These are phyloP conservation scores for Drymodes brunneopygia DNA, from an alignment of 2,113 vertebrate species.

Conservation along the genomic window DNA sequence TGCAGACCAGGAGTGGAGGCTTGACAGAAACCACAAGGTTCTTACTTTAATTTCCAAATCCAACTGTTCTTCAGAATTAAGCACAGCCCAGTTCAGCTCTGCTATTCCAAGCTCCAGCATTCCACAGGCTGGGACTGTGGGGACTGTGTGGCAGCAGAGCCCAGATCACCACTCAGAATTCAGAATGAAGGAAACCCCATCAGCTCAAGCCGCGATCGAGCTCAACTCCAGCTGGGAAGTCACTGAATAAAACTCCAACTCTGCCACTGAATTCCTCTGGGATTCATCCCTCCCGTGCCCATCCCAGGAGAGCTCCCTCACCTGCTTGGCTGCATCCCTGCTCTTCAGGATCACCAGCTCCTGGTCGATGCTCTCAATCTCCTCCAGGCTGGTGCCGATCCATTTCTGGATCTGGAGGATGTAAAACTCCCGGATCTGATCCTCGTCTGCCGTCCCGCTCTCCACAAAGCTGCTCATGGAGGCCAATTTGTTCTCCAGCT, in stretches of 20 bases:
- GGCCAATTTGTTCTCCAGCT: slow-evolving; percentile 81
- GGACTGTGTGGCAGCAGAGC: rapidly evolving
- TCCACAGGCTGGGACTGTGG: neutral
- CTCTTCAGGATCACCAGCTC: slow-evolving; percentile 83
- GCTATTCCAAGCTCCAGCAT: neutral
- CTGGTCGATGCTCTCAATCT: slow-evolving; percentile 90
- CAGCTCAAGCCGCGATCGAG: neutral
- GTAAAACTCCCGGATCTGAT: slow-evolving; percentile 83
- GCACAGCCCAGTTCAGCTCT: rapidly evolving
- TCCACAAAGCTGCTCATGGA: slow-evolving; percentile 76
- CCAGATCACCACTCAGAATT: neutral
- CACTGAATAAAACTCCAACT: neutral
- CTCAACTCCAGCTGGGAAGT: neutral
- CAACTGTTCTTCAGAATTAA: neutral
- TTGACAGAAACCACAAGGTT: neutral
- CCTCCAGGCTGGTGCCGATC: slow-evolving; percentile 84
- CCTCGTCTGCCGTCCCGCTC: slow-evolving; percentile 82
- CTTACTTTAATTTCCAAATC: neutral
- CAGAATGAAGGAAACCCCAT: neutral
- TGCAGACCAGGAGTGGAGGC: neutral
- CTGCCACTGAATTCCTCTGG: neutral
- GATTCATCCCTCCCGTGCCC: neutral
- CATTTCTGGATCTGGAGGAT: slow-evolving; percentile 81
- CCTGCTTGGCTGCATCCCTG: slow-evolving; percentile 76
- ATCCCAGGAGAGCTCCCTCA: neutral